phyloP scores from a whole-genome alignment of 2,113 vertebrate genomes.

The Petrocephalus zakoni region DNA sequence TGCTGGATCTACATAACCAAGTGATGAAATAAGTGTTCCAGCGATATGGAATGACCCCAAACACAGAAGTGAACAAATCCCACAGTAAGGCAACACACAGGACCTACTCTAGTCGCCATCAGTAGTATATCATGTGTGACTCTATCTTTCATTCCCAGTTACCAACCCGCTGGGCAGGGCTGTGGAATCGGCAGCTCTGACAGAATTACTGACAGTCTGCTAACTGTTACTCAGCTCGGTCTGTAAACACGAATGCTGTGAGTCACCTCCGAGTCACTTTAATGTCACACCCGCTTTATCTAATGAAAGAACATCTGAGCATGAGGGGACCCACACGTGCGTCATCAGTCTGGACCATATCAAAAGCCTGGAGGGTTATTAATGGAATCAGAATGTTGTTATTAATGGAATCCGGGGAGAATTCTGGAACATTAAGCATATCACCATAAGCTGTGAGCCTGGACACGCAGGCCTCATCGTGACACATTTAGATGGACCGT shows the following conservation, averaged over 20 bases:
- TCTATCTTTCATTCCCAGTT: neutral
- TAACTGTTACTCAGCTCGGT: neutral
- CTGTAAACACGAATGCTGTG: neutral
- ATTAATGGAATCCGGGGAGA: neutral
- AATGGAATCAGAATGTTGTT: neutral
- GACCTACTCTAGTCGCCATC: neutral
- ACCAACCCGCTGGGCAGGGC: neutral
- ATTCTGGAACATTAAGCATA: neutral
- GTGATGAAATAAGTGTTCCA: neutral
- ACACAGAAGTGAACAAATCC: neutral
- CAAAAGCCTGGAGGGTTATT: neutral
- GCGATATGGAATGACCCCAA: neutral
- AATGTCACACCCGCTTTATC: neutral
- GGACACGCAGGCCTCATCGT: neutral
- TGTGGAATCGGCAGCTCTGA: neutral
- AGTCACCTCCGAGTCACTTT: conserved; percentile 1
- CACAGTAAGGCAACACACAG: neutral
- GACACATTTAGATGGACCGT: neutral
- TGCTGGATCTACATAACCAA: neutral
- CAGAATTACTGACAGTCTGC: neutral
- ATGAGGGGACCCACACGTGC: neutral
- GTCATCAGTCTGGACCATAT: neutral
- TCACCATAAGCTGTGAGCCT: neutral
- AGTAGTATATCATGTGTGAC: neutral
- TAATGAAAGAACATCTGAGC: conserved; percentile 7